Percentiles rank a stretch among this genome's conserved stretches.
These are phyloP conservation scores for Anguilla megastoma DNA, from an alignment of 2,797 vertebrate species.

Conservation along the genomic window DNA sequence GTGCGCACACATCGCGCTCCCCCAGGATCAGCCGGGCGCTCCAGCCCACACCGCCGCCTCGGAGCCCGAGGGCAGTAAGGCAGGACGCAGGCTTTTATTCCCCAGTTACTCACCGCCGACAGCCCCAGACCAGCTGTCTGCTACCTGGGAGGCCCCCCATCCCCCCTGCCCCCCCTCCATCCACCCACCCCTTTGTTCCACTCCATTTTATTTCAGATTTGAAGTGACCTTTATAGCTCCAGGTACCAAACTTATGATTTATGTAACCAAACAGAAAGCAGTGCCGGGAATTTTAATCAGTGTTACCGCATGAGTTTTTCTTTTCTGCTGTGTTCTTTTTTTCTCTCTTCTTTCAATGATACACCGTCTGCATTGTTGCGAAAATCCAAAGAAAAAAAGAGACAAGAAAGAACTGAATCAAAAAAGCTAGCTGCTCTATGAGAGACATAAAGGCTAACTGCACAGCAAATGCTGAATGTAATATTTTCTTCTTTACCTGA, in stretches of 20 bases:
- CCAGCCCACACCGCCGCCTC: neutral
- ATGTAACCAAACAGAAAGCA: conserved; percentile 55
- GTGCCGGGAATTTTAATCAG: conserved; percentile 50
- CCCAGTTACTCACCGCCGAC: conserved; percentile 7
- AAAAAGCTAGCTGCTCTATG: neutral
- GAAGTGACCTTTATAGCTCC: conserved; percentile 57
- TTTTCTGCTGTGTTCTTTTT: neutral
- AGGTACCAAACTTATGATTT: conserved; percentile 54
- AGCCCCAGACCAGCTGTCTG: neutral
- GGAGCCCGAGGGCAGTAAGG: neutral
- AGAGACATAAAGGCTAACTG: conserved; percentile 1
- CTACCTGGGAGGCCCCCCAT: conserved; percentile 39
- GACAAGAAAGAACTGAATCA: neutral
- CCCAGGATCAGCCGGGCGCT: neutral
- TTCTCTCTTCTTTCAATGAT: neutral
- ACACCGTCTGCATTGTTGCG: neutral
- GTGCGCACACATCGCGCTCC: neutral
- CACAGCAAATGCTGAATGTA: neutral
- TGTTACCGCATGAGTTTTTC: conserved; percentile 9
- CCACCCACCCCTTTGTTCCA: conserved; percentile 43
- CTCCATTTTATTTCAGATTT: conserved; percentile 57
- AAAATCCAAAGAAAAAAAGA: conserved; percentile 15
- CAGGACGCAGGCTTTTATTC: neutral
- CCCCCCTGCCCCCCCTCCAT: conserved; percentile 16
- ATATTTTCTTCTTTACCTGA: neutral